A percentile compares a stretch with the other conserved stretches of the same genome.
Evolutionary conservation across 2,797 vertebrate species (phyloP).

Genomic region (Galaxias olidus): DNA sequence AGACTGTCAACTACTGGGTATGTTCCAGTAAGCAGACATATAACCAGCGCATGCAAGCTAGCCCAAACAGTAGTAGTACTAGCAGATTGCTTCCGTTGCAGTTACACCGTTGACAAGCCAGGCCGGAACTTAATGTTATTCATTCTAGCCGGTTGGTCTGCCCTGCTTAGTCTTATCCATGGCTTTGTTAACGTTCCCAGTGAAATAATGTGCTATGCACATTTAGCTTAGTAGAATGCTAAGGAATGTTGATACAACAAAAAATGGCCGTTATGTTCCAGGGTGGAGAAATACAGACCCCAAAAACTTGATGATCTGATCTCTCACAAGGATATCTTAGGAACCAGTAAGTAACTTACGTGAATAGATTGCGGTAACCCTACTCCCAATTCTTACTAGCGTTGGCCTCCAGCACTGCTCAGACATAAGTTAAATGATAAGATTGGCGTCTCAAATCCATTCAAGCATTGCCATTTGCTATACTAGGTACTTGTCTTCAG

Average conservation of each 20-base stretch:
- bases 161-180: too few relatives aligned
- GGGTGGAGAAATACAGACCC: constrained; percentile 97
- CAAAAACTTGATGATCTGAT: constrained; percentile 90
- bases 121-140: too few relatives aligned
- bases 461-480: too few relatives aligned
- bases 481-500: not conserved
- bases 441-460: too few relatives aligned
- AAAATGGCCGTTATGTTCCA: constrained; percentile 41
- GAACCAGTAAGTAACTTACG: constrained; percentile 81
- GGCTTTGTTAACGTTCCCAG: not conserved
- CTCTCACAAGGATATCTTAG: constrained; percentile 93
- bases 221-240: not conserved
- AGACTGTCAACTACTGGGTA: not conserved
- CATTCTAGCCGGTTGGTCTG: too few relatives aligned
- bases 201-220: too few relatives aligned
- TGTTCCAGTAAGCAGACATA: too few relatives aligned
- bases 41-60: not conserved
- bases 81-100: too few relatives aligned
- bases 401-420: not conserved
- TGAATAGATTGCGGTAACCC: not conserved
- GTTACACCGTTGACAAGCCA: not conserved
- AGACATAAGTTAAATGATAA: not conserved
- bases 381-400: not conserved
- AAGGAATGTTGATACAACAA: not conserved
- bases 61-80: not conserved